phyloP scores from a whole-genome alignment of 2,888 invertebrate genomes.

The Eucriotettix oculatus region DNA sequence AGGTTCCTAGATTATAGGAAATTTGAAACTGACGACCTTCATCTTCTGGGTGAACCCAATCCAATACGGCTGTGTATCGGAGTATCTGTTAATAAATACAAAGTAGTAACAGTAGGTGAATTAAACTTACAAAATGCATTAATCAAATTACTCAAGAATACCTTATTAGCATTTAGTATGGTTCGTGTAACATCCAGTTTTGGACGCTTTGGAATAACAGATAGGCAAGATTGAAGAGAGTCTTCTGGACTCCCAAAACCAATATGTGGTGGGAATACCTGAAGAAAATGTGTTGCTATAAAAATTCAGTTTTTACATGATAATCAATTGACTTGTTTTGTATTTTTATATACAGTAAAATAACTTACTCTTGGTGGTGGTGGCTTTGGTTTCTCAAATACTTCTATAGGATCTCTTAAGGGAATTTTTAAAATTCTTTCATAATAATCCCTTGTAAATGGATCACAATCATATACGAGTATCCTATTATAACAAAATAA shows the following conservation, averaged over 20 bases:
- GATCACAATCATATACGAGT: conserved; percentile 62
- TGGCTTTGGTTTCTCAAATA: conserved; percentile 6
- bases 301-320: neutral
- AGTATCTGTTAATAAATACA: conserved; percentile 20
- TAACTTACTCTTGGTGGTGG: conserved; percentile 7
- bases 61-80: conserved; percentile 59
- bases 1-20: conserved; percentile 57
- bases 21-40: conserved; percentile 55
- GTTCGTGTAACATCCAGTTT: conserved; percentile 60
- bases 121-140: neutral
- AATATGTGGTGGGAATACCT: conserved; percentile 40
- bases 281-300: neutral
- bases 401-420: conserved; percentile 24
- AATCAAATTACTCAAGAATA: conserved; percentile 12
- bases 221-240: conserved; percentile 52
- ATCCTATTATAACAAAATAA: conserved; percentile 27
- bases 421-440: conserved; percentile 27
- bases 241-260: conserved; percentile 64
- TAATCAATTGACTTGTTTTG: neutral
- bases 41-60: conserved; percentile 65
- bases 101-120: neutral
- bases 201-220: conserved; percentile 52
- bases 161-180: conserved; percentile 51
- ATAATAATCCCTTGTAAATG: conserved; percentile 63
- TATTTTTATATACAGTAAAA: neutral